Conservation (phyloP, 2,113 vertebrate genomes). For the Prietella phreatophila region DNA sequence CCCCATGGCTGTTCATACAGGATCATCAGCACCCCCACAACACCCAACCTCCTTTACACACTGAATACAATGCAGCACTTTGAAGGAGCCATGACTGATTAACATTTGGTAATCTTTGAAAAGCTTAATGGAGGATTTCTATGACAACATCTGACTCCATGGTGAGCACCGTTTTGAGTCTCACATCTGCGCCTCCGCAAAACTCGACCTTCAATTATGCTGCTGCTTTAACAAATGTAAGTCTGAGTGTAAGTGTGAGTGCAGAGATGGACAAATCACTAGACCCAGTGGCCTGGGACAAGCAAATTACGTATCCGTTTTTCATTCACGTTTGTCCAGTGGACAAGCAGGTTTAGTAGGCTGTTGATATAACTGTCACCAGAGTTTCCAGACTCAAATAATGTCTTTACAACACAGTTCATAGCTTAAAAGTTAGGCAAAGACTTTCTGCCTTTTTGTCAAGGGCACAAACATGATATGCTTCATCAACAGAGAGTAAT, state of each 20-base stretch:
- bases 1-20: not conserved
- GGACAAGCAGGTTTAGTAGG: not conserved
- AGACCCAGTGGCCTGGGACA: not conserved
- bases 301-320: not conserved
- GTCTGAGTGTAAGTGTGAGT: not conserved
- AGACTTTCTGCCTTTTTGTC: not conserved
- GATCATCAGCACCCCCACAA: not conserved
- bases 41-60: not conserved
- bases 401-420: not conserved
- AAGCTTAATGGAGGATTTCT: slow-evolving; percentile 28
- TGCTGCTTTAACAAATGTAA: not conserved
- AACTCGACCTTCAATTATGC: slow-evolving; percentile 12
- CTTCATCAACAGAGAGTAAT: not conserved
- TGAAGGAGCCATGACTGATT: slow-evolving; percentile 16
- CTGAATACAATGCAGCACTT: slow-evolving; percentile 27
- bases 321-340: not conserved
- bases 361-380: not conserved
- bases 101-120: slow-evolving; percentile 17
- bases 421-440: not conserved
- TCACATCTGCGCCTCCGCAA: slow-evolving; percentile 19
- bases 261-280: not conserved
- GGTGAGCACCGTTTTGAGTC: not conserved
- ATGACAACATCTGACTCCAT: slow-evolving; percentile 40
- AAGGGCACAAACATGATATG: not conserved
- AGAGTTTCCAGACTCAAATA: not conserved